Conservation (phyloP, 1,140 invertebrate genomes). For the Diabrotica undecimpunctata region DNA sequence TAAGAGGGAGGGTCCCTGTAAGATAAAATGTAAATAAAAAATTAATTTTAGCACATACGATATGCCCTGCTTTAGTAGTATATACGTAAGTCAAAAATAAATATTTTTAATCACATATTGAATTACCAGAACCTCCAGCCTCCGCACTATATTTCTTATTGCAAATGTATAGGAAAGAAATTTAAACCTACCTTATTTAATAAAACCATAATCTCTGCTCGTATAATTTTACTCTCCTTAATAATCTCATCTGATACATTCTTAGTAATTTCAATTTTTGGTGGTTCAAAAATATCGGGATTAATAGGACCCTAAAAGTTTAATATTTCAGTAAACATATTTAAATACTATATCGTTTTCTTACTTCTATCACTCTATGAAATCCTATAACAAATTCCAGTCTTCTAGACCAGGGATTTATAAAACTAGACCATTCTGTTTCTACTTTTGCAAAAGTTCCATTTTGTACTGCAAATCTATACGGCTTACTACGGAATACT, state of each 20-base stretch:
- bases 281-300: conserved; percentile 66
- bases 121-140: no score
- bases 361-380: conserved; percentile 76
- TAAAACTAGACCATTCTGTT: conserved; percentile 90
- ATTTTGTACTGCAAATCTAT: conserved; percentile 78
- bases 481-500: conserved; percentile 72
- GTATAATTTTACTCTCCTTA: conserved; percentile 59
- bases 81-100: no score
- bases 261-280: conserved; percentile 46
- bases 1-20: no score
- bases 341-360: background rate
- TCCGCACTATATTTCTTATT: no score
- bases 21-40: no score
- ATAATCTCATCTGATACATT: conserved; percentile 56
- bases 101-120: no score
- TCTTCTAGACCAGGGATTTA: conserved; percentile 89
- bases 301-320: conserved; percentile 59
- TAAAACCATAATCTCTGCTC: conserved; percentile 65
- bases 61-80: no score
- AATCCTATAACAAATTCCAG: conserved; percentile 89
- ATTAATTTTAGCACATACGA: no score
- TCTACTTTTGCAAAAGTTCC: conserved; percentile 77
- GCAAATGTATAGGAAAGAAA: no score
- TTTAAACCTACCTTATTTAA: conserved; percentile 59
- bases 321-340: background rate